Evolutionary conservation across 37 sponge, comb jelly and placozoan species (phyloP), one percentile per base, ranked within the genome.

Genomic region (Chondrilla cf. caribensis): DNA sequence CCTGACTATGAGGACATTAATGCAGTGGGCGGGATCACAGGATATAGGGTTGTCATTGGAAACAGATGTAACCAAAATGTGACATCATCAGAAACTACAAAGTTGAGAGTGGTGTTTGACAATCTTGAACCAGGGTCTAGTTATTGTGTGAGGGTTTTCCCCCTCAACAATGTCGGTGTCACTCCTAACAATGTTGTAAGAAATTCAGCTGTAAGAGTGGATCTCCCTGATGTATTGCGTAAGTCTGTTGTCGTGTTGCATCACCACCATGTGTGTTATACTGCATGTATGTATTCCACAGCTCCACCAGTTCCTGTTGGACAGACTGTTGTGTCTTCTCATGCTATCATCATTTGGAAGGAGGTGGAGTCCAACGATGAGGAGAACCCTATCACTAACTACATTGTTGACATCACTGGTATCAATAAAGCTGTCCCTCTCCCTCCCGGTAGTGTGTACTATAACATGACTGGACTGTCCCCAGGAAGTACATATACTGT

Each of bases 361-460:
- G 2, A 39, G 44, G 76, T 73, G 41, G 76, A 73, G 41, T 39
- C 44, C 31, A 33, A 2, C 17, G 76, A 73, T 43, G 76, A 42
- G 76, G 76, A 73, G 2, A 42, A 73, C 76, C 76, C 76, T 73
- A 25, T 73, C 25, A 73, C 44, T 73, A 9, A 73, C 3, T 73
- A 73, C 25, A 73, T 22, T 43, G 1, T 73, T 62, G 64, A n/a
- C 29, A 28, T 6, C 64, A n/a, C 6, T 29, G 7, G 29, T 15
- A 28, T 5, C 29, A 62, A 15, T 62, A 6, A 62, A n/a, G 6
- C 64, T 19, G 22, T 28, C 64, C 5, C 64, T 28, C 64, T 62
- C 22, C 64, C 64, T 29, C 51, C 51, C 11, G 51, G 11, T 47
- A 47, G 9, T 14, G 29, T 28, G 29, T 62, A 62, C 64, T 62